Evolutionary conservation across 1,140 invertebrate genomes (phyloP).

Genomic region (Rhagoletis zephyria): DNA sequence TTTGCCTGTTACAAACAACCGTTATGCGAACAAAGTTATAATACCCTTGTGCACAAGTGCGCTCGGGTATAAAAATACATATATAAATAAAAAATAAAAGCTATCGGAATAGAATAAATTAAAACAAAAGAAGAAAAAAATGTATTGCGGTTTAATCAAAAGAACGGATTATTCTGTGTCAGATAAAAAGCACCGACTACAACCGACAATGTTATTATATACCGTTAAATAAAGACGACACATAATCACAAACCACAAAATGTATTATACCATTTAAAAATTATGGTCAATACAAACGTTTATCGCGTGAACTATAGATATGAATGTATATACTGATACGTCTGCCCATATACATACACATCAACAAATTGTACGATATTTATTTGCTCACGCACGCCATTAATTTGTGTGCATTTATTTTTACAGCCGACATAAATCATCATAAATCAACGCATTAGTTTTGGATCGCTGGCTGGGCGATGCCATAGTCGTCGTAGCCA

Average conservation of each 20-base stretch:
- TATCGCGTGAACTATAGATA: background rate
- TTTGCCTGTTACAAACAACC: too few relatives aligned
- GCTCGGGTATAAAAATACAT: too few relatives aligned
- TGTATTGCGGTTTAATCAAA: too few relatives aligned
- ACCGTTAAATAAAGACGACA: too few relatives aligned
- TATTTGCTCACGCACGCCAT: constrained; percentile 43
- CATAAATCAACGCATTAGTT: constrained; percentile 50
- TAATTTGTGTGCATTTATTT: constrained; percentile 47
- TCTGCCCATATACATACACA: background rate
- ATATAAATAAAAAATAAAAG: background rate
- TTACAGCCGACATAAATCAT: constrained; percentile 49
- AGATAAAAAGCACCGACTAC: too few relatives aligned
- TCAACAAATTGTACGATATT: background rate
- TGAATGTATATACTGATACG: background rate
- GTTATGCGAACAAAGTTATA: too few relatives aligned
- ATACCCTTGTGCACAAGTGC: too few relatives aligned
- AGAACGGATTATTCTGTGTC: too few relatives aligned
- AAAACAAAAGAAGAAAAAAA: background rate
- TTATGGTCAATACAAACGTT: background rate
- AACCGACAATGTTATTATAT: too few relatives aligned
- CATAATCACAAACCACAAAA: too few relatives aligned
- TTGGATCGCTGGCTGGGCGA: background rate
- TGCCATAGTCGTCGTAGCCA: background rate
- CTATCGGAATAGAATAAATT: background rate
- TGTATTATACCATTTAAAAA: background rate